Evolutionary conservation across 2,113 vertebrate genomes (phyloP).

Genomic region (Forbesichthys agassizii): DNA sequence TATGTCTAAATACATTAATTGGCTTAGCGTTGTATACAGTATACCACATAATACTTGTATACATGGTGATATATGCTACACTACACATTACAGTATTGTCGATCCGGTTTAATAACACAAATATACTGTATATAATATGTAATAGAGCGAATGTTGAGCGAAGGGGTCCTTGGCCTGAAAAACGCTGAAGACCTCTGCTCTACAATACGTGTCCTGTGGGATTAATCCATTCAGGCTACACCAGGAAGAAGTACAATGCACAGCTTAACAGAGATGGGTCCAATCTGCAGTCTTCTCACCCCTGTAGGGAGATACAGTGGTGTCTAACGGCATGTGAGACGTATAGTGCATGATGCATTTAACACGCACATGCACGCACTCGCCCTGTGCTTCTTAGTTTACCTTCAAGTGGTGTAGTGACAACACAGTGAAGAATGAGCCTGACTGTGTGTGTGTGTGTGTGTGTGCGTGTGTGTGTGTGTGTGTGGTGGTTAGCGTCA

Average conservation of each 20-base stretch:
- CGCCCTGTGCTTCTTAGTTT: constrained; percentile 29
- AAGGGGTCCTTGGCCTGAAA: no score
- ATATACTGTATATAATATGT: no score
- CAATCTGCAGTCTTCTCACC: not conserved
- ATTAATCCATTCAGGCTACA: not conserved
- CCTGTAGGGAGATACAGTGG: not conserved
- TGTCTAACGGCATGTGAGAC: not conserved
- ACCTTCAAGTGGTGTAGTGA: constrained; percentile 32
- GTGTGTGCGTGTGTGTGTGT: constrained; percentile 26
- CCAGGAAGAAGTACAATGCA: not conserved
- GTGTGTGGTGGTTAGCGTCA: constrained; percentile 45
- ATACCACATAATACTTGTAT: no score
- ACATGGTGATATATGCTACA: no score
- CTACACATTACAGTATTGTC: no score
- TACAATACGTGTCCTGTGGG: not conserved
- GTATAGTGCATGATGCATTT: constrained; percentile 13
- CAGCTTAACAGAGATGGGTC: not conserved
- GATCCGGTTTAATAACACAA: no score
- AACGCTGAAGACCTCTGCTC: no score
- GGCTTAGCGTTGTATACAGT: no score
- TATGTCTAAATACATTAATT: no score
- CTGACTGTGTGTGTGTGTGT: constrained; percentile 27
- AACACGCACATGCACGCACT: constrained; percentile 19
- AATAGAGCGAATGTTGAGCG: no score
- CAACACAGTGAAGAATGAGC: constrained; percentile 43